Base-by-base conservation (phyloP, 2,888 invertebrate species). In the Tetramorium bicarinatum region DNA sequence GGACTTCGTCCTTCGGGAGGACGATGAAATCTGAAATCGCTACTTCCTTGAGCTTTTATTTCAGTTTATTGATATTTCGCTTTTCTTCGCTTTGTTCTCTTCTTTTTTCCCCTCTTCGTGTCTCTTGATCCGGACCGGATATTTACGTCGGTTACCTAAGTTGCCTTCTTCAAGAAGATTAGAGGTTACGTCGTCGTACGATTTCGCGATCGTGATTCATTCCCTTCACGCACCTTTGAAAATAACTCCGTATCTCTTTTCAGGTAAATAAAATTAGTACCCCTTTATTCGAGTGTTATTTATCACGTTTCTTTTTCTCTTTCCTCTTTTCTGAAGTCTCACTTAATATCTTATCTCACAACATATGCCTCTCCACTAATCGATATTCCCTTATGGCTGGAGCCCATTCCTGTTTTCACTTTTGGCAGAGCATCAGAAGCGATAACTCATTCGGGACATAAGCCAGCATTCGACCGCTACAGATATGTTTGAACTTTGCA, bases 401-500 rank as follows among this genome's bases (percentile, higher is more conserved):
- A 13, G 18, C 38, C 25, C 54, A 71, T 4, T 49, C 18, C 79
- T 13, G 72, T 61, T 80, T 47, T 72, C 79, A 59, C 79, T 71
- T 80, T 71, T 80, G 79, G 79, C 79, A 80, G 38, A 47, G 47
- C 59, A 59, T 80, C 79, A 80, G 79, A 38, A 71, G n/a, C 71
- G 56, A 79, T 79, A 79, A 80, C 79, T 80, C 79, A 80, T 80
- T 72, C 72, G 72, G 71, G 59, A 61, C 79, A 72, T 61, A 80
- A 72, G 71, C 79, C 72, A 80, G 79, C 72, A 38, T 59, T 80
- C 72, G 79, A 80, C 79, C 72, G 79, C 79, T 59, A 59, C 47
- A 80, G 79, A 80, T 80, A 80, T 80, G 72, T 80, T 80, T 71
- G 79, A 80, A 80, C 79, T 80, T 80, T 71, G 59, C 79, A 80